phyloP scores from a whole-genome alignment of 1,140 invertebrate species.

The Latrodectus geometricus region DNA sequence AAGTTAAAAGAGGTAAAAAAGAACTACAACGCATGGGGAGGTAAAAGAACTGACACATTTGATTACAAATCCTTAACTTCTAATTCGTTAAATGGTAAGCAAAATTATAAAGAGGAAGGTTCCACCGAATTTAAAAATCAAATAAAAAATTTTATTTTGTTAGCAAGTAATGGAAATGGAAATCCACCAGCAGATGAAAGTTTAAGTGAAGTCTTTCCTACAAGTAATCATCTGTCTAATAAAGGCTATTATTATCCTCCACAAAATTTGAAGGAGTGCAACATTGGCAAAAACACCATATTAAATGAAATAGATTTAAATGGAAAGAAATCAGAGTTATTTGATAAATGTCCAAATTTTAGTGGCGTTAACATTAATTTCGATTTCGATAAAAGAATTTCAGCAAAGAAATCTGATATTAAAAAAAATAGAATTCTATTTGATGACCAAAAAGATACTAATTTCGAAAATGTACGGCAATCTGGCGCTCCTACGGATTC shows the following conservation, averaged over 20 bases:
- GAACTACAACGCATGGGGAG: not conserved
- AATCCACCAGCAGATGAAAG: not conserved
- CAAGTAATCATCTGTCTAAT: not conserved
- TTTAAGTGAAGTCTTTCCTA: not conserved
- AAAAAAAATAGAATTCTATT: too few relatives aligned
- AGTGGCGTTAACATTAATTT: too few relatives aligned
- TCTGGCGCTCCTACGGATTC: too few relatives aligned
- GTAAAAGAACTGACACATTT: not conserved
- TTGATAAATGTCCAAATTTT: not conserved
- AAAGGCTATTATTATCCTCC: not conserved
- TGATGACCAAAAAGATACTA: too few relatives aligned
- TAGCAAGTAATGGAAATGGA: not conserved
- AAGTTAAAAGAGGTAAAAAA: not conserved
- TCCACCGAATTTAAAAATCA: not conserved
- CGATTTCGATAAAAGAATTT: too few relatives aligned
- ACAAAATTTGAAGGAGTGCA: not conserved
- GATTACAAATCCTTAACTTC: not conserved
- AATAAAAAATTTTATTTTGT: not conserved
- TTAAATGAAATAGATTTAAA: not conserved
- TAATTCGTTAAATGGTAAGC: not conserved
- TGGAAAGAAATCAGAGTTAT: not conserved
- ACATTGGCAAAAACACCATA: not conserved
- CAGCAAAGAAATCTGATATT: too few relatives aligned
- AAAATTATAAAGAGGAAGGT: not conserved
- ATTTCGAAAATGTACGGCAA: too few relatives aligned